These are phyloP conservation scores for Premnoplex brunnescens DNA, from an alignment of 2,797 vertebrate genomes.

Conservation along the genomic window DNA sequence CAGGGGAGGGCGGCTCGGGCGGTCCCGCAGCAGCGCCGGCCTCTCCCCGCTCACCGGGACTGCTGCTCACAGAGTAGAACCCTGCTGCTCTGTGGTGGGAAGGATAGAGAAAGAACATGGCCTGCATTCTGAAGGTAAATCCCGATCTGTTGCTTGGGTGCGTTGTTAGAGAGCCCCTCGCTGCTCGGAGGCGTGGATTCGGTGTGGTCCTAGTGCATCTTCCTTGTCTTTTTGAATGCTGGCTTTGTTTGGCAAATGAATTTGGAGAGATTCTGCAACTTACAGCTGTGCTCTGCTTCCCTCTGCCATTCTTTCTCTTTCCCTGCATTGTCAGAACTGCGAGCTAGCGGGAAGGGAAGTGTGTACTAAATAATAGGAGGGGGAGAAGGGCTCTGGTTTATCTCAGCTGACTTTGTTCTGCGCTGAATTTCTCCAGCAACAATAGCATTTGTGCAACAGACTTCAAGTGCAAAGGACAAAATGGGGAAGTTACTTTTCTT, in stretches of 20 bases:
- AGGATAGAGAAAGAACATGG: slow-evolving; percentile 83
- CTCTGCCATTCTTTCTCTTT: slow-evolving; percentile 57
- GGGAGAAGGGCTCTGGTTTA: slow-evolving; percentile 20
- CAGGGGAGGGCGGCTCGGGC: slow-evolving; percentile 68
- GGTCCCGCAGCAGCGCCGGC: slow-evolving; percentile 49
- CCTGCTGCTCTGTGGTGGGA: slow-evolving; percentile 72
- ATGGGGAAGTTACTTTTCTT: background rate
- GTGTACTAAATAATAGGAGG: slow-evolving; percentile 14
- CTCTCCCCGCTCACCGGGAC: slow-evolving; percentile 61
- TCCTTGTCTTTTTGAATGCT: slow-evolving; percentile 48
- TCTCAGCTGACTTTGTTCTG: background rate
- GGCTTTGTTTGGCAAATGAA: slow-evolving; percentile 54
- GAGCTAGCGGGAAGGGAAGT: slow-evolving; percentile 49
- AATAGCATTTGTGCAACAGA: background rate
- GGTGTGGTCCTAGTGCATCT: slow-evolving; percentile 65
- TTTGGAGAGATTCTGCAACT: slow-evolving; percentile 52
- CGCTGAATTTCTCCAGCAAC: slow-evolving; percentile 41
- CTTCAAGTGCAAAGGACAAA: background rate
- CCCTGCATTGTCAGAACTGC: slow-evolving; percentile 63
- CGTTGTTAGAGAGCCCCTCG: slow-evolving; percentile 53
- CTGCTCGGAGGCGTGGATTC: slow-evolving; percentile 55
- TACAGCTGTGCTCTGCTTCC: slow-evolving; percentile 56
- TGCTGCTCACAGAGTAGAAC: slow-evolving; percentile 61
- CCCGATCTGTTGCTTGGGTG: slow-evolving; percentile 69
- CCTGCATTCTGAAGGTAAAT: slow-evolving; percentile 96